Base-by-base conservation (phyloP, 2,888 invertebrate species). In the Phyllotreta striolata region DNA sequence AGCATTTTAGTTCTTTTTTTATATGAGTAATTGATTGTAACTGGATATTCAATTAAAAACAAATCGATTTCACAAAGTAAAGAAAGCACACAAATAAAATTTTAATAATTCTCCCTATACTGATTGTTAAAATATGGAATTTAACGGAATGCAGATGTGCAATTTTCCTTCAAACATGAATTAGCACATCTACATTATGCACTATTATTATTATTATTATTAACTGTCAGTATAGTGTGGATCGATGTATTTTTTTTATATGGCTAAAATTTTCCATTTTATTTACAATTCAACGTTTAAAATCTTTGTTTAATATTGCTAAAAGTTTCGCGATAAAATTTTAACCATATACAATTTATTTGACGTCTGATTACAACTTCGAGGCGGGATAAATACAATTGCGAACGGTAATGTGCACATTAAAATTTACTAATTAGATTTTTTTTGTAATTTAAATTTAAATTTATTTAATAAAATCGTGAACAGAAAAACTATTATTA, bases 331-430 rank as follows among this genome's bases (percentile, higher is more conserved):
- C 55, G 12, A 46, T 40, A 58, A 66, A 67, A 64, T 60, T 64
- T 66, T 64, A 64, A 60, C 57, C 63, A 66, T 66, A 69, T 58
- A n/a, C 10, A n/a, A 41, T 64, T 37, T 60, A 47, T 52, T 57
- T 63, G 63, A 61, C 43, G 51, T 51, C 41, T 59, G 62, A 54
- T 61, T 65, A 62, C 55, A 60, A 59, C 55, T 63, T 66, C 39
- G 60, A 70, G 70, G 70, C 70, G 56, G 67, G 55, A 63, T 70
- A 64, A 63, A 70, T 70, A 70, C 57, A 66, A 62, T 62, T 64
- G 66, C 67, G 13, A 66, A 24, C 24, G 24, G 24, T 62, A 60
- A 65, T 65, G 65, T 63, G 70, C 68, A 64, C 62, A 59, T 59
- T 34, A 57, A 64, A 64, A 62, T 63, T 55, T 51, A 63, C 60